Evolutionary conservation across 92 coral and sea anemone genomes (phyloP), one percentile per base, ranked within the genome.

Genomic region (Metridium senile): DNA sequence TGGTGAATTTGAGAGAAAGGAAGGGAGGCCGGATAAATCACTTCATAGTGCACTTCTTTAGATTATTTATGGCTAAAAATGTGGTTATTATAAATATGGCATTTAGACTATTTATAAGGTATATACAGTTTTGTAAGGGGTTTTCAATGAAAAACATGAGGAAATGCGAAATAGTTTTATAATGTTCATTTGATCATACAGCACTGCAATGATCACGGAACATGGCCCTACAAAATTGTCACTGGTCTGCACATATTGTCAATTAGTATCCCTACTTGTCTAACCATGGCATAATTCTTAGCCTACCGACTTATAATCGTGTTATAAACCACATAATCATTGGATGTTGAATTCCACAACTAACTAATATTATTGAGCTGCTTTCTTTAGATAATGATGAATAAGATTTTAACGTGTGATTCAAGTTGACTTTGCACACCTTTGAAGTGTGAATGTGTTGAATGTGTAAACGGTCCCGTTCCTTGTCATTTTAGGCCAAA

Each of bases 361-460:
- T 39, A 39, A 13, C 49, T 39, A 39, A 39, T 39, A 4, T 39
- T 4, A 39, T 13, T 39, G 49, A 39, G 49, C 6, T 6, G 49
- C n/a, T n/a, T 39, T 4, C 8, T 39, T 39, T 39, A 39, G 49
- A 39, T 39, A 4, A 39, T 39, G 49, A 39, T 39, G 49, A 39
- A 39, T 39, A 39, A 6, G 6, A 39, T 39, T 39, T 39, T 39
- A 39, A 54, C 20, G 59, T 54, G 59, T 54, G 59, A 13, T 21
- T 54, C 59, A 21, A 61, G 66, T 61, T 61, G 19, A 62, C 49
- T 53, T 35, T 56, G 45, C 34, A 72, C 76, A 72, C 76, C 76
- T 72, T 30, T 0, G 18, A 73, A 62, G 78, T 73, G 78, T 73
- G 78, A 73, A 73, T 54, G 78, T 57, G 78, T 73, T 58, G 78